Conservation (phyloP, 2,113 vertebrate genomes). For the Catharus minimus region DNA sequence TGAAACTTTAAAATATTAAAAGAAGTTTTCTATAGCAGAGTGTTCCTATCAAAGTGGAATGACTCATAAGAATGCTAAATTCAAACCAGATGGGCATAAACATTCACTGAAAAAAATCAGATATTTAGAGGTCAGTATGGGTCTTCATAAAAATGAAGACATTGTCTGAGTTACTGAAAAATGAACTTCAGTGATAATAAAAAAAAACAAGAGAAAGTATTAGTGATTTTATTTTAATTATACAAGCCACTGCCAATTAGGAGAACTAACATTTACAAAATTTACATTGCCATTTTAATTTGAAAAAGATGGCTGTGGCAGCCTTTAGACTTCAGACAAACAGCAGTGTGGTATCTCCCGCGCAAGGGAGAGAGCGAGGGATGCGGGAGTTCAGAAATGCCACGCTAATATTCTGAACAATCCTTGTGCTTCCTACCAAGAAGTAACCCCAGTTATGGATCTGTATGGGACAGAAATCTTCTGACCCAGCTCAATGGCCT, state of each 20-base stretch:
- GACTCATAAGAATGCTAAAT: slow-evolving; percentile 85
- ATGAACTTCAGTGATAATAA: slow-evolving; percentile 66
- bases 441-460: slow-evolving; percentile 41
- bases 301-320: slow-evolving; percentile 62
- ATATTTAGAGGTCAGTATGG: slow-evolving; percentile 79
- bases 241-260: slow-evolving; percentile 69
- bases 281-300: slow-evolving; percentile 72
- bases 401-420: not conserved
- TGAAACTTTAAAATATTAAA: slow-evolving; percentile 81
- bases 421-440: slow-evolving; percentile 38
- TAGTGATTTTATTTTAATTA: slow-evolving; percentile 76
- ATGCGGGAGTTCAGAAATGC: slow-evolving; percentile 25
- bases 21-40: slow-evolving; percentile 77
- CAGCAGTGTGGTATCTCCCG: not conserved
- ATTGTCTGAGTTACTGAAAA: slow-evolving; percentile 76
- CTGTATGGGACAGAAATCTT: slow-evolving; percentile 53
- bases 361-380: not conserved
- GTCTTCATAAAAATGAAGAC: slow-evolving; percentile 81
- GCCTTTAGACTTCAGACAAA: slow-evolving; percentile 57
- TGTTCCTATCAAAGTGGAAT: slow-evolving; percentile 83
- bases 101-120: slow-evolving; percentile 73
- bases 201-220: slow-evolving; percentile 68
- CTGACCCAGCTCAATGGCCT: not conserved
- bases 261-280: slow-evolving; percentile 75
- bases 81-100: slow-evolving; percentile 86